These are phyloP conservation scores for Clarias batrachus DNA, from an alignment of 2,113 vertebrate species.

Conservation along the genomic window DNA sequence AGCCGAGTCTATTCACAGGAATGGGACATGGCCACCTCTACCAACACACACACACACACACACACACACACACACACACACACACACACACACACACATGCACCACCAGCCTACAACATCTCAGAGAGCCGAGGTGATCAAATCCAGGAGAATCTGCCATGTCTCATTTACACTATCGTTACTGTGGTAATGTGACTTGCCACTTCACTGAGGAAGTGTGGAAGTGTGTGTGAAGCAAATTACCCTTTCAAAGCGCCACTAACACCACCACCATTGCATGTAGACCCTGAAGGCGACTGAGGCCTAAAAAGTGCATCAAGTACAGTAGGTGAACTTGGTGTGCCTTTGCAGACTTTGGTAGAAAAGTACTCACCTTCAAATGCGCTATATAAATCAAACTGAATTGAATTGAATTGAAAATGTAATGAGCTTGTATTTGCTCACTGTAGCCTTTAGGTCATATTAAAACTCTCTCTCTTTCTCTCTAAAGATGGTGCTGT, in stretches of 20 bases:
- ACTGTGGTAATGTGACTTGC: not conserved
- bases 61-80: slow-evolving; percentile 34
- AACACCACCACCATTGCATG: not conserved
- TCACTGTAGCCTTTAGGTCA: too few relatives aligned
- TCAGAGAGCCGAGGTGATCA: not conserved
- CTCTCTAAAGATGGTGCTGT: too few relatives aligned
- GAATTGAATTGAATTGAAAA: too few relatives aligned
- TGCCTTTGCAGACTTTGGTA: not conserved
- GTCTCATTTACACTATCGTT: slow-evolving; percentile 16
- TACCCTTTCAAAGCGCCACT: not conserved
- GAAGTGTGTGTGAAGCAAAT: not conserved
- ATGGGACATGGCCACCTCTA: slow-evolving; percentile 22
- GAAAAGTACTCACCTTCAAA: too few relatives aligned
- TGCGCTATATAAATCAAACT: too few relatives aligned
- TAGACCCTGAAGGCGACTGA: not conserved
- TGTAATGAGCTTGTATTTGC: too few relatives aligned
- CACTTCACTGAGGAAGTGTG: not conserved
- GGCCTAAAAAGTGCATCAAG: not conserved
- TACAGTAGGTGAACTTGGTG: not conserved
- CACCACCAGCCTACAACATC: slow-evolving; percentile 9
- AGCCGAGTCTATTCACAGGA: slow-evolving; percentile 44
- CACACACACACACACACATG: too few relatives aligned
- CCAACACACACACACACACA: slow-evolving; percentile 29
- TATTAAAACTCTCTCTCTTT: too few relatives aligned
- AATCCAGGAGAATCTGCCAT: slow-evolving; percentile 18